These are phyloP conservation scores for Psittacus erithacus DNA, from an alignment of 2,113 vertebrate genomes.

Conservation along the genomic window DNA sequence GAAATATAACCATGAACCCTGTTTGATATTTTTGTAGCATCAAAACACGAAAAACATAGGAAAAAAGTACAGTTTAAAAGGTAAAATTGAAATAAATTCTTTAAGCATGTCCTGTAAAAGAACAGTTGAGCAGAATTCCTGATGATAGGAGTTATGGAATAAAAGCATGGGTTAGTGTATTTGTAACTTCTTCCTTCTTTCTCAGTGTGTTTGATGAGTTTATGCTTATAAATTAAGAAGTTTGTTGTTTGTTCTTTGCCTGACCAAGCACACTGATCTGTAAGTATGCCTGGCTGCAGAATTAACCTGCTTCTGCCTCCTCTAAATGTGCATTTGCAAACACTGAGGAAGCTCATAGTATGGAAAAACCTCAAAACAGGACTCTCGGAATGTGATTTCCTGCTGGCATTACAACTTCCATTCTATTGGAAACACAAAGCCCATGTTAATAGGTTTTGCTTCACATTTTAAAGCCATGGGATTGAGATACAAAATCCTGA, in stretches of 20 bases:
- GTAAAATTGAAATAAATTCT: not conserved
- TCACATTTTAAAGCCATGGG: constrained; percentile 7
- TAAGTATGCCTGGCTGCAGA: constrained; percentile 39
- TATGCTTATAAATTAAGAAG: constrained; percentile 39
- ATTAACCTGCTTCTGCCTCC: constrained; percentile 43
- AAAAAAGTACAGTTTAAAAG: not conserved
- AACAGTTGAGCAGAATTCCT: constrained; percentile 17
- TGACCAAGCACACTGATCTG: constrained; percentile 32
- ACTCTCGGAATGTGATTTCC: not conserved
- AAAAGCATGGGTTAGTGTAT: constrained; percentile 2
- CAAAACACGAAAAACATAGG: not conserved
- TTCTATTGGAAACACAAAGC: not conserved
- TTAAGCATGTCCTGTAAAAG: not conserved
- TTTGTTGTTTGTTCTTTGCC: constrained; percentile 20
- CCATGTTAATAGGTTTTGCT: constrained; percentile 22
- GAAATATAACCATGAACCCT: not conserved
- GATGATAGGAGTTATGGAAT: constrained; percentile 21
- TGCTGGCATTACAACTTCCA: not conserved
- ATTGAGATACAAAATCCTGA: constrained; percentile 9
- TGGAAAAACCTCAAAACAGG: not conserved
- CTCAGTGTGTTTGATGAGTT: not conserved
- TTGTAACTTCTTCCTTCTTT: constrained; percentile 32
- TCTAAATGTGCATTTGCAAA: constrained; percentile 57
- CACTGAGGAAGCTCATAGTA: not conserved
- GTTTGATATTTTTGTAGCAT: not conserved